Percentiles rank a stretch among this genome's conserved stretches.
These are phyloP conservation scores for Autographa gamma DNA, from an alignment of 2,888 invertebrate genomes.

Conservation along the genomic window DNA sequence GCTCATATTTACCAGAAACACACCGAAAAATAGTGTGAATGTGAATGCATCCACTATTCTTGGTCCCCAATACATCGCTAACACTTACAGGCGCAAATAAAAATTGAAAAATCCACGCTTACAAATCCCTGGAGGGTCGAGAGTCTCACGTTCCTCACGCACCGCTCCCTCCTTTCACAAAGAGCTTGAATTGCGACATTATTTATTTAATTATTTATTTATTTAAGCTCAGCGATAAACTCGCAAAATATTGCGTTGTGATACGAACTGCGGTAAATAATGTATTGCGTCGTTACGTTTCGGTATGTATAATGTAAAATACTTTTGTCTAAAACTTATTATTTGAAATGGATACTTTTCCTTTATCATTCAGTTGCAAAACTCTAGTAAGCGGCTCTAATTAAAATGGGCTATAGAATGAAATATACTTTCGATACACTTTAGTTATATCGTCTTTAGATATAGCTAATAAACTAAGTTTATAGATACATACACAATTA, in stretches of 20 bases:
- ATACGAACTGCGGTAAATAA: conserved; percentile 33
- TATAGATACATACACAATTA: no score
- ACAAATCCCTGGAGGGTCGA: conserved; percentile 80
- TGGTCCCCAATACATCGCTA: conserved; percentile 68
- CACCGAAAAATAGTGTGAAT: conserved; percentile 48
- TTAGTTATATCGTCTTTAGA: no score
- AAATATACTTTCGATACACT: no score
- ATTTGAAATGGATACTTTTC: no score
- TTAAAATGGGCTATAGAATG: no score
- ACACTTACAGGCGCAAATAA: conserved; percentile 86
- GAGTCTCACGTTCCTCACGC: conserved; percentile 80
- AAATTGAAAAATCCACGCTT: conserved; percentile 84
- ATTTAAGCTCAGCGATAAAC: conserved; percentile 46
- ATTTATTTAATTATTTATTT: conserved; percentile 70
- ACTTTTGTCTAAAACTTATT: no score
- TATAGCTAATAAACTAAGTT: no score
- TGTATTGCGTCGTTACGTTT: conserved; percentile 7
- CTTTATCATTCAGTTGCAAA: no score
- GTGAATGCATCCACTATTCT: conserved; percentile 63
- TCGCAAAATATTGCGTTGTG: conserved; percentile 24
- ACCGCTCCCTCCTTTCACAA: conserved; percentile 69
- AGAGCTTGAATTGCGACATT: conserved; percentile 71
- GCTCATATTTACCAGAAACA: conserved; percentile 55
- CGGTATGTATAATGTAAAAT: no score
- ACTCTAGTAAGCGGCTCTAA: no score